Evolutionary conservation across 2,888 invertebrate species (phyloP).

Genomic region (Agrypnus murinus): DNA sequence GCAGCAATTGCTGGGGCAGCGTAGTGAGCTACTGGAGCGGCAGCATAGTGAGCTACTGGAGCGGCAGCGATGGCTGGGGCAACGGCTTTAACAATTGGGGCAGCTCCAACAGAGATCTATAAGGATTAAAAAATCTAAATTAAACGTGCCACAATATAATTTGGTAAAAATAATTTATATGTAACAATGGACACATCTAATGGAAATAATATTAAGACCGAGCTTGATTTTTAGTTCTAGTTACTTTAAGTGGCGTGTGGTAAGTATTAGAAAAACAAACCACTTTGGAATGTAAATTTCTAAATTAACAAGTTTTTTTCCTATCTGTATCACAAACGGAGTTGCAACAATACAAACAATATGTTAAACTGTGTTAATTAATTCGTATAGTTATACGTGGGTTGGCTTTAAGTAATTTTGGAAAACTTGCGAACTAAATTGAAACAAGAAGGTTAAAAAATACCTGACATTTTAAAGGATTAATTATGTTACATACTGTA

Average conservation of each 20-base stretch:
- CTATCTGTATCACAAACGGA: background rate
- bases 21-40: constrained; percentile 60
- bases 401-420: too few species aligned
- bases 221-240: background rate
- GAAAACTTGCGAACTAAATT: too few species aligned
- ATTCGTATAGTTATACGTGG: too few species aligned
- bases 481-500: too few species aligned
- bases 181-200: constrained; percentile 1
- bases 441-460: too few species aligned
- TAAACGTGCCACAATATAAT: too few species aligned
- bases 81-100: constrained; percentile 13
- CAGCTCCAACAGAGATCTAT: constrained; percentile 25
- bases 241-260: constrained; percentile 5
- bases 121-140: background rate
- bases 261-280: too few species aligned
- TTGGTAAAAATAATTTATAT: too few species aligned
- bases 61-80: constrained; percentile 54
- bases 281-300: constrained; percentile 6
- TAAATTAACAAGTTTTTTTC: constrained; percentile 10
- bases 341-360: too few species aligned
- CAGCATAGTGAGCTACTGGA: constrained; percentile 63
- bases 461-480: too few species aligned
- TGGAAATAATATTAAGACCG: constrained; percentile 2
- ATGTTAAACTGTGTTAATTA: too few species aligned
- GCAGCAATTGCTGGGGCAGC: constrained; percentile 63